Evolutionary conservation across 2,888 invertebrate species (phyloP).

Genomic region (Ormyrus labotus): DNA sequence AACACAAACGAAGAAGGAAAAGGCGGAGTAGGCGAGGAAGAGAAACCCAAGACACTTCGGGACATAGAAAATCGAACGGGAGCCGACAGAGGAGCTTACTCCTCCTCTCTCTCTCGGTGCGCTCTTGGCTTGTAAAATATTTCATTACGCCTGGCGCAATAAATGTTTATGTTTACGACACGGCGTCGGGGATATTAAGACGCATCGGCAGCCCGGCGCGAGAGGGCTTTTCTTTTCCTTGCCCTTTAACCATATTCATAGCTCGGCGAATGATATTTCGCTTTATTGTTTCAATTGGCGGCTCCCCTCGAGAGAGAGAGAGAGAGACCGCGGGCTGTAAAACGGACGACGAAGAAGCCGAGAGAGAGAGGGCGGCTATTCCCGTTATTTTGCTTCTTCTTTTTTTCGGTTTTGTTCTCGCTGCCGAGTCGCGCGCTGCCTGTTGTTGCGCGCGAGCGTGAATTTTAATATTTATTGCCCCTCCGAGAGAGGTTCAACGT

Average conservation of each 20-base stretch:
- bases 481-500: neutral
- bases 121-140: slow-evolving; percentile 61
- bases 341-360: neutral
- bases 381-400: slow-evolving; percentile 18
- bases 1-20: neutral
- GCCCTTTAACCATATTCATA: slow-evolving; percentile 54
- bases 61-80: slow-evolving; percentile 54
- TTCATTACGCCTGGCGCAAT: slow-evolving; percentile 64
- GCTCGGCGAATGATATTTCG: slow-evolving; percentile 47
- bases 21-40: slow-evolving; percentile 30
- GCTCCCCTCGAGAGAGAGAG: neutral
- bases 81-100: slow-evolving; percentile 31
- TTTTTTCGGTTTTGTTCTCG: neutral
- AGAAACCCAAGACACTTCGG: slow-evolving; percentile 17
- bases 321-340: neutral
- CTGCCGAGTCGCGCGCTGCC: neutral
- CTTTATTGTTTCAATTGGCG: slow-evolving; percentile 57
- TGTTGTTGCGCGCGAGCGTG: neutral
- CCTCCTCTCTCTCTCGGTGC: slow-evolving; percentile 5
- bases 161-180: slow-evolving; percentile 63
- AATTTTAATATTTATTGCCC: slow-evolving; percentile 39
- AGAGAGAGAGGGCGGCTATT: slow-evolving; percentile 6
- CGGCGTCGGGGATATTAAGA: slow-evolving; percentile 48
- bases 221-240: neutral
- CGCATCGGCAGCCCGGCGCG: slow-evolving; percentile 35